phyloP scores from a whole-genome alignment of 2,797 vertebrate genomes.

The Gymnothorax javanicus region DNA sequence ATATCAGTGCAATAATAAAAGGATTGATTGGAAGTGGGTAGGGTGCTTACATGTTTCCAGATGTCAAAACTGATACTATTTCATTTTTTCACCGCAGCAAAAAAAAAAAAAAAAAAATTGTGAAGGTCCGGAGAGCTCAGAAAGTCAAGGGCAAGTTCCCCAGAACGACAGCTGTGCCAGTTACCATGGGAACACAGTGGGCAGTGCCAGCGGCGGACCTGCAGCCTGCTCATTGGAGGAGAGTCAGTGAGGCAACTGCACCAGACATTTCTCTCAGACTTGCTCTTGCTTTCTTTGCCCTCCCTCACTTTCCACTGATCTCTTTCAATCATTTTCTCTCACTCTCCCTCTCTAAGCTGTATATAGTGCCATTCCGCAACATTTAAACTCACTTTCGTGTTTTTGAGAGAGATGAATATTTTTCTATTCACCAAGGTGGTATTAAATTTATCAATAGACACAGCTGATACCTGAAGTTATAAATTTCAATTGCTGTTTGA shows the following conservation, averaged over 20 bases:
- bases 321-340: neutral
- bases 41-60: neutral
- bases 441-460: no score
- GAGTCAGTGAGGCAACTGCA: neutral
- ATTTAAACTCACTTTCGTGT: neutral
- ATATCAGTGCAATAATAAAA: neutral
- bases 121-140: neutral
- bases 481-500: no score
- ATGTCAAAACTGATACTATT: neutral
- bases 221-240: neutral
- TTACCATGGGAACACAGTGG: constrained; percentile 31
- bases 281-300: neutral
- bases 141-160: neutral
- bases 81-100: neutral
- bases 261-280: neutral
- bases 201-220: neutral
- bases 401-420: no score
- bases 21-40: neutral
- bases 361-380: no score
- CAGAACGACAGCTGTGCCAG: neutral
- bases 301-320: neutral
- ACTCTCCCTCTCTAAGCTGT: neutral
- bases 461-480: no score
- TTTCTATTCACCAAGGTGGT: no score
- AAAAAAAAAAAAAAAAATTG: neutral